Percentiles rank a stretch among this genome's conserved stretches.
These are phyloP conservation scores for Ectemnius lituratus DNA, from an alignment of 2,888 invertebrate species.

Conservation along the genomic window DNA sequence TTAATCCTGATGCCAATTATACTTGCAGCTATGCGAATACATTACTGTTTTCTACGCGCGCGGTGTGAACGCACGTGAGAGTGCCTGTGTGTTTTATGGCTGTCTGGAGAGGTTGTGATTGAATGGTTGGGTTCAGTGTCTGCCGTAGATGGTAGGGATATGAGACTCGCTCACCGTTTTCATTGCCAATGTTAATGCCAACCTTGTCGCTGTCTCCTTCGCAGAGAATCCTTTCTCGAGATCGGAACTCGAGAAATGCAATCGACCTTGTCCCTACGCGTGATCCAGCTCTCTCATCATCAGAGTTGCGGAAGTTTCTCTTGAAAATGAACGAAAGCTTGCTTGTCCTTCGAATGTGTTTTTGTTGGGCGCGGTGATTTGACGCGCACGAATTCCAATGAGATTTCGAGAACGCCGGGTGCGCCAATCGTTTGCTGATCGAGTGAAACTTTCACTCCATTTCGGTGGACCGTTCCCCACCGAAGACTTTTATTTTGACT, in stretches of 20 bases:
- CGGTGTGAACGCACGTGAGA: neutral
- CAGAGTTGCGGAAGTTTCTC: neutral
- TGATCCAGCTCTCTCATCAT: neutral
- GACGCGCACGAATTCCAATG: constrained; percentile 16
- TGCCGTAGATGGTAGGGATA: neutral
- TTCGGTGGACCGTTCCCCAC: constrained; percentile 25
- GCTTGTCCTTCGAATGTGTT: no score
- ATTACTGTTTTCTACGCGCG: neutral
- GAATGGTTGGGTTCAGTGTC: no score
- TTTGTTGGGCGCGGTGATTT: constrained; percentile 17
- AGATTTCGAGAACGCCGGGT: constrained; percentile 39
- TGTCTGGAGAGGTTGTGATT: no score
- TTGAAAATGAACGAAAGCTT: constrained; percentile 6
- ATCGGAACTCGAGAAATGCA: neutral
- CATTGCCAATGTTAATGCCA: neutral
- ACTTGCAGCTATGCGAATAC: constrained; percentile 3
- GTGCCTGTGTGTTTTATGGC: neutral
- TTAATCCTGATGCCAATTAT: neutral
- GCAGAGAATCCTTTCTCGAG: neutral
- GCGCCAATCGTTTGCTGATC: constrained; percentile 20
- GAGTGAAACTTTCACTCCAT: constrained; percentile 50
- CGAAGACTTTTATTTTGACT: constrained; percentile 25
- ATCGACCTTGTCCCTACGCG: neutral
- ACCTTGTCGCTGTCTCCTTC: neutral
- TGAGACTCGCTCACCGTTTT: constrained; percentile 1